Conservation (phyloP, 2,888 invertebrate species). For the Cataglyphis livida region DNA sequence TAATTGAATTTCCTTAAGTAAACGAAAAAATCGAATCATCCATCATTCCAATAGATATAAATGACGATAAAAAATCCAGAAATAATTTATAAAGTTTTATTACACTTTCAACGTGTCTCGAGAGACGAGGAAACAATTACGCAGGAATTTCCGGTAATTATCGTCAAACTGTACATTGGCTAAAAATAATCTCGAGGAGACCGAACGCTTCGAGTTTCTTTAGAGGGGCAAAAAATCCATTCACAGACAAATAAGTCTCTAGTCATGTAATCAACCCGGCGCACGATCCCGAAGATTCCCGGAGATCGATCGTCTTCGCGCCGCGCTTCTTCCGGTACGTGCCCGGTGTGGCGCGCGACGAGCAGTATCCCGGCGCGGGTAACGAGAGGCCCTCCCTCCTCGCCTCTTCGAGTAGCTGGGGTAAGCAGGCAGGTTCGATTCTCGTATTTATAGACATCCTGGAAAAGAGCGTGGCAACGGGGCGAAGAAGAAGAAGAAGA, state of each 20-base stretch:
- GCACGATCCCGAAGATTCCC: constrained; percentile 14
- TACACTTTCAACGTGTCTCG: constrained; percentile 1
- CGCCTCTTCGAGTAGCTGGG: constrained; percentile 36
- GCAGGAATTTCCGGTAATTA: constrained; percentile 36
- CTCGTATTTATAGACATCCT: constrained; percentile 83
- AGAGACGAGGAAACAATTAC: constrained; percentile 36
- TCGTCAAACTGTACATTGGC: not conserved
- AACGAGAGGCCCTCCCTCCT: constrained; percentile 56
- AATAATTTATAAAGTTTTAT: not conserved
- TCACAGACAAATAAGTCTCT: constrained; percentile 41
- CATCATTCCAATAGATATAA: not conserved
- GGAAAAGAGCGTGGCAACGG: constrained; percentile 77
- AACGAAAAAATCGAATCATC: not conserved
- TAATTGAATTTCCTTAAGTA: not conserved
- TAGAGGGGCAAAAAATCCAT: constrained; percentile 15
- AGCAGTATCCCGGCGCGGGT: constrained; percentile 54
- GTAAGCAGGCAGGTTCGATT: constrained; percentile 68
- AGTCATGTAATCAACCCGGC: constrained; percentile 11
- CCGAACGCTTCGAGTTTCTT: constrained; percentile 8
- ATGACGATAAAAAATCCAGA: not conserved
- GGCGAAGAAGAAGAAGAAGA: constrained; percentile 69
- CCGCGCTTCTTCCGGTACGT: constrained; percentile 38
- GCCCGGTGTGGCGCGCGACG: not conserved
- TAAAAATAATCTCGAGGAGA: constrained; percentile 30
- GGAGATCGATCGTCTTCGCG: constrained; percentile 53